Conservation (phyloP, 1,140 invertebrate genomes). For the Tetramorium alpestre region DNA sequence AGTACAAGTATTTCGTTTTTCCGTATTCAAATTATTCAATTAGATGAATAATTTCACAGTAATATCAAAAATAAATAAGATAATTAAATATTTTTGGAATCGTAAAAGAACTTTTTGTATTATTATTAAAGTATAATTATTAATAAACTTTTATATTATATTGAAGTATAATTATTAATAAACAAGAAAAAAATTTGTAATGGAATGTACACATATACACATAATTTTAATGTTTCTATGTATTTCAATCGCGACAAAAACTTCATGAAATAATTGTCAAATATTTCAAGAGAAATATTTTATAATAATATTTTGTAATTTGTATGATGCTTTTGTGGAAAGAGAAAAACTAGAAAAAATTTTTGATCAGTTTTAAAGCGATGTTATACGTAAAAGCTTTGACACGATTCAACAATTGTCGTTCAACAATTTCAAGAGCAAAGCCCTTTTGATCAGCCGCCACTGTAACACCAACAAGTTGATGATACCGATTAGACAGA, state of each 20-base stretch:
- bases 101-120: not conserved
- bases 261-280: not conserved
- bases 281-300: not conserved
- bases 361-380: not conserved
- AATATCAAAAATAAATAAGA: not conserved
- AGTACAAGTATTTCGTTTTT: not conserved
- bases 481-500: not conserved
- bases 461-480: not conserved
- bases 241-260: not conserved
- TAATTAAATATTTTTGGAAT: conserved; percentile 1
- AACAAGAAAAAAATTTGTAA: not conserved
- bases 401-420: not conserved
- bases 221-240: not conserved
- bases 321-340: not conserved
- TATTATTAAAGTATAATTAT: not conserved
- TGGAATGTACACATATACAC: not conserved
- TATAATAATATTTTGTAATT: not conserved
- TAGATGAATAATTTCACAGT: not conserved
- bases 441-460: conserved; percentile 26
- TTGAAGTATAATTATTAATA: not conserved
- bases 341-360: not conserved
- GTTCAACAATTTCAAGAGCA: not conserved
- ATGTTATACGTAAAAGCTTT: not conserved
- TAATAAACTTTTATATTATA: not conserved
- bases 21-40: not conserved